phyloP scores from a whole-genome alignment of 1,140 invertebrate species.

The Tetramorium parvispinum region DNA sequence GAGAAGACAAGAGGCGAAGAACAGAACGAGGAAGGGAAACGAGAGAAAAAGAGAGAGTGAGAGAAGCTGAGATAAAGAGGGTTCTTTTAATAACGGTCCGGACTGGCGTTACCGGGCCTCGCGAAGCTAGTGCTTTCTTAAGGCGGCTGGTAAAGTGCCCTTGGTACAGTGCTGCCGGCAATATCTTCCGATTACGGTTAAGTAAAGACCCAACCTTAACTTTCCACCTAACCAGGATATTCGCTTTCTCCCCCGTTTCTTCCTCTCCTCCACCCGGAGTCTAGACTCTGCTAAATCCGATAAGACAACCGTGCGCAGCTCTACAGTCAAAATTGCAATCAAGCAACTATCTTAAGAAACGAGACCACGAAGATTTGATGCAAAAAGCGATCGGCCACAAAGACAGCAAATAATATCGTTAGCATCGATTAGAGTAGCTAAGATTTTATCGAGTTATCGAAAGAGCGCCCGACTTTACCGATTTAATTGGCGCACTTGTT shows the following conservation, averaged over 20 bases:
- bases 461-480: not conserved
- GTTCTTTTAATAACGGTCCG: constrained; percentile 85
- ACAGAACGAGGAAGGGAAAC: not conserved
- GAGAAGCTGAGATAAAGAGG: constrained; percentile 59
- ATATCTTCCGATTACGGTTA: constrained; percentile 86
- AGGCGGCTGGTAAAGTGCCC: constrained; percentile 84
- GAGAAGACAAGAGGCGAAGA: not conserved
- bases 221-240: constrained; percentile 79
- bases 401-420: constrained; percentile 1
- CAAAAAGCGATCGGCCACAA: constrained; percentile 4
- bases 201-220: constrained; percentile 84
- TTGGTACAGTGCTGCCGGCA: constrained; percentile 83
- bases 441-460: constrained; percentile 11
- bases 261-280: constrained; percentile 2
- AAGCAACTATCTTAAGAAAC: constrained; percentile 76
- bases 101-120: constrained; percentile 77
- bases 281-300: constrained; percentile 79
- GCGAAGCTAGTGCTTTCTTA: constrained; percentile 82
- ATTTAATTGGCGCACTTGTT: constrained; percentile 18
- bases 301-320: constrained; percentile 75
- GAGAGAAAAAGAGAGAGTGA: not conserved
- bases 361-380: constrained; percentile 55
- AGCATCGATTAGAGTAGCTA: not conserved
- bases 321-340: constrained; percentile 80
- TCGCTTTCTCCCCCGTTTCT: constrained; percentile 62